Evolutionary conservation across 2,113 vertebrate genomes (phyloP).

Genomic region (Passerina amoena): DNA sequence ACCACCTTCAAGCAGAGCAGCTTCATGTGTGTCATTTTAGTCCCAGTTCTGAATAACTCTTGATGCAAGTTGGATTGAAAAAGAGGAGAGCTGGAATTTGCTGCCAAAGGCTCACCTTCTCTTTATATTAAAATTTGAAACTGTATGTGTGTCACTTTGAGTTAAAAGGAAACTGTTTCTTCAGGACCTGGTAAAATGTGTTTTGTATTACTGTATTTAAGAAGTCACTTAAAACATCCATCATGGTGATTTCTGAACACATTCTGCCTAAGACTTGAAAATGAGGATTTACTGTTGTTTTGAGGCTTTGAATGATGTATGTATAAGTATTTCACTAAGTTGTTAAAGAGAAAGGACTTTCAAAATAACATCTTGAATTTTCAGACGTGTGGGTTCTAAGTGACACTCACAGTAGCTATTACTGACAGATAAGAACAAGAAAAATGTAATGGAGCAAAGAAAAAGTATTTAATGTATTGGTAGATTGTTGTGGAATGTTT

Average conservation of each 20-base stretch:
- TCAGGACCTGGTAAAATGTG: background rate
- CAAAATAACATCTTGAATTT: background rate
- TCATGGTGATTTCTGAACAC: background rate
- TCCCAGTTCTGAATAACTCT: background rate
- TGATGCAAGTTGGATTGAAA: background rate
- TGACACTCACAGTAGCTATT: background rate
- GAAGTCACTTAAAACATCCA: background rate
- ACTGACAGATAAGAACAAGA: background rate
- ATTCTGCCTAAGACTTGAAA: background rate
- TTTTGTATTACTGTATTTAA: background rate
- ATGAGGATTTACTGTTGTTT: background rate
- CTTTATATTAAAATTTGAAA: background rate
- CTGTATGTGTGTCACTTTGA: background rate
- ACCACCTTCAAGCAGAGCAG: background rate
- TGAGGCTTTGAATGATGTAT: background rate
- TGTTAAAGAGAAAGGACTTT: background rate
- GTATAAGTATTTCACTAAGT: background rate
- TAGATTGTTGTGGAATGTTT: background rate
- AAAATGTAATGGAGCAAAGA: background rate
- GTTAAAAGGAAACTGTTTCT: background rate
- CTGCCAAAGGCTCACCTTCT: background rate
- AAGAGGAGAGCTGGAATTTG: background rate
- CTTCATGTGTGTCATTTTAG: background rate
- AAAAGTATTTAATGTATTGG: background rate
- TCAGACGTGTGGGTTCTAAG: background rate